Conservation (phyloP, 1,140 invertebrate genomes). For the Leptinotarsa undecemlineata region DNA sequence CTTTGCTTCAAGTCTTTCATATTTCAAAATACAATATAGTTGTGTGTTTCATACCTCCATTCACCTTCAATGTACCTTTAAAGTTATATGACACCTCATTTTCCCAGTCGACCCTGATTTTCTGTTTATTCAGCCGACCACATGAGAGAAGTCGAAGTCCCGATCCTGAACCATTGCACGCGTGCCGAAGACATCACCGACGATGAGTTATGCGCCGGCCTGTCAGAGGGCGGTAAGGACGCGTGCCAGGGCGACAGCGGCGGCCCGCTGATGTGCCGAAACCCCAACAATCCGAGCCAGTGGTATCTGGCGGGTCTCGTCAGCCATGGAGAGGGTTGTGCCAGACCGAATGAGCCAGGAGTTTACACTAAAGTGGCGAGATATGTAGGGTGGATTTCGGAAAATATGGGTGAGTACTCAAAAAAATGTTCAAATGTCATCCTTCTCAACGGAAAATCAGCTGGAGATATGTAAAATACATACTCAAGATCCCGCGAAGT, state of each 20-base stretch:
- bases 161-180: conserved; percentile 64
- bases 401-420: conserved; percentile 56
- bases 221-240: conserved; percentile 73
- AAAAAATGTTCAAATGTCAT: background rate
- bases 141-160: conserved; percentile 72
- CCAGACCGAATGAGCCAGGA: conserved; percentile 73
- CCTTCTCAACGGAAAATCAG: too few species aligned
- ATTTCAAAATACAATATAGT: too few species aligned
- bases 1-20: too few species aligned
- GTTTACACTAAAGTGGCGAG: conserved; percentile 77
- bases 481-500: too few species aligned
- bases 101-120: background rate
- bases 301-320: conserved; percentile 79
- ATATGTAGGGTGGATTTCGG: conserved; percentile 74
- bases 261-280: conserved; percentile 76
- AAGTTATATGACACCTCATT: too few species aligned
- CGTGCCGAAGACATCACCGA: conserved; percentile 63
- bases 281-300: conserved; percentile 62
- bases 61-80: too few species aligned
- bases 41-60: too few species aligned
- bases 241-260: conserved; percentile 83
- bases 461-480: too few species aligned
- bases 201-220: conserved; percentile 76
- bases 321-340: conserved; percentile 83
- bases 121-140: conserved; percentile 61